A percentile compares a stretch with the other conserved stretches of the same genome.
Conservation (phyloP, 2,113 vertebrate genomes). For the Rhinopomastus cyanomelas region DNA sequence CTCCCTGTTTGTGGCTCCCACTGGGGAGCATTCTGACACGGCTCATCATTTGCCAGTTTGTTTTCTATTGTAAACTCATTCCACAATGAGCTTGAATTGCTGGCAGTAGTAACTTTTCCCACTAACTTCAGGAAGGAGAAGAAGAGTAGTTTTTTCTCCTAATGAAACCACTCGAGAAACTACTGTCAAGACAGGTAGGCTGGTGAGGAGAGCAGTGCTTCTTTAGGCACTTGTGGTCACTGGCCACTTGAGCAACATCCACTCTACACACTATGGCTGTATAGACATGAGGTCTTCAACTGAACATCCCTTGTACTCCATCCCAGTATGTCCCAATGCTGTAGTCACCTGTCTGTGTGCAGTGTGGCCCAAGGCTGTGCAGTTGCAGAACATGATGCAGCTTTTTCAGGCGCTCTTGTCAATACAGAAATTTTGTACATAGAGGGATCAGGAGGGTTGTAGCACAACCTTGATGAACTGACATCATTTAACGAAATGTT, state of each 20-base stretch:
- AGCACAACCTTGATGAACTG: neutral
- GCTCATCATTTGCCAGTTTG: neutral
- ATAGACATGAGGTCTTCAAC: neutral
- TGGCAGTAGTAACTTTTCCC: neutral
- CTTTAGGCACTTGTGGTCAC: neutral
- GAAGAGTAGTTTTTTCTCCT: neutral
- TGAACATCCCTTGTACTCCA: neutral
- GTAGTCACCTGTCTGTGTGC: neutral
- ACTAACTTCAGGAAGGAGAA: neutral
- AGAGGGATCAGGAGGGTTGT: neutral
- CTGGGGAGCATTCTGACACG: neutral
- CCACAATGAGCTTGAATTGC: neutral
- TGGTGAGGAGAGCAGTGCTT: neutral
- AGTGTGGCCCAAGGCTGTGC: neutral
- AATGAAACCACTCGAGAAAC: neutral
- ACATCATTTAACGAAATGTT: too few relatives aligned
- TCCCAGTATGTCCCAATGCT: neutral
- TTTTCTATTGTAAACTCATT: neutral
- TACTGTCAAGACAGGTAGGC: neutral
- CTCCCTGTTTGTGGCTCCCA: neutral
- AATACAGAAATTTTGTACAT: neutral
- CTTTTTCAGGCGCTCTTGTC: neutral
- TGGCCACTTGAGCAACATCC: neutral
- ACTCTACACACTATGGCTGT: rapidly evolving
- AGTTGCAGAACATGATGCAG: neutral